Conservation (phyloP, 2,888 invertebrate genomes). For the Polia nebulosa region DNA sequence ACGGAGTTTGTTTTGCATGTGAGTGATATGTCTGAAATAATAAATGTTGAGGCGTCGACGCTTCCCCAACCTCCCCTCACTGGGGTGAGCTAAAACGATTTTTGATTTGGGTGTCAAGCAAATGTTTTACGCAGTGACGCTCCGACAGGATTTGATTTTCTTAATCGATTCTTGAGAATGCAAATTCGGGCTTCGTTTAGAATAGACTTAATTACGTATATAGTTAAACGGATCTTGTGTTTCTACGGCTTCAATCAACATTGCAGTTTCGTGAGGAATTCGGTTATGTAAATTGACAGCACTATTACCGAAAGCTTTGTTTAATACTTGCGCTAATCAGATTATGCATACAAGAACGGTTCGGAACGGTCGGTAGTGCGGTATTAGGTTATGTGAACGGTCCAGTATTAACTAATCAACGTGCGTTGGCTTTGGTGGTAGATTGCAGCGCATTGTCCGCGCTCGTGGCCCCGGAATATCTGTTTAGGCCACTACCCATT, state of each 20-base stretch:
- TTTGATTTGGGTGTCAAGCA: constrained; percentile 91
- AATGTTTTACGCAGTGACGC: constrained; percentile 90
- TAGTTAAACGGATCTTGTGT: constrained; percentile 72
- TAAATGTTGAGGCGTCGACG: constrained; percentile 91
- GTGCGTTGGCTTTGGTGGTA: constrained; percentile 87
- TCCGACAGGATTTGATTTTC: constrained; percentile 89
- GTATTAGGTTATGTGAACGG: constrained; percentile 87
- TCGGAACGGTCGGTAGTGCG: constrained; percentile 80
- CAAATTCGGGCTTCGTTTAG: constrained; percentile 75
- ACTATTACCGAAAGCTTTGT: constrained; percentile 85
- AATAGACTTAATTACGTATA: constrained; percentile 66
- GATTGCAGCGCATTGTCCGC: constrained; percentile 89
- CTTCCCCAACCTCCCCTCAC: constrained; percentile 82
- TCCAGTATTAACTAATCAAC: constrained; percentile 90
- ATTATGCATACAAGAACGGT: constrained; percentile 90
- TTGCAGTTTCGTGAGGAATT: constrained; percentile 68
- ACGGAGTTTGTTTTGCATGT: constrained; percentile 91
- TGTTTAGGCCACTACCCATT: constrained; percentile 89
- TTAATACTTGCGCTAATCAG: constrained; percentile 90
- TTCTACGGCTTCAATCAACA: constrained; percentile 75
- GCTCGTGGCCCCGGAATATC: constrained; percentile 90
- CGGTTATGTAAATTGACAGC: constrained; percentile 81
- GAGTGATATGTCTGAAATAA: constrained; percentile 91
- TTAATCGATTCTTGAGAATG: constrained; percentile 88
- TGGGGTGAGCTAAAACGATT: constrained; percentile 90